phyloP scores from a whole-genome alignment of 2,888 invertebrate genomes.

The Anthoptus insignis region DNA sequence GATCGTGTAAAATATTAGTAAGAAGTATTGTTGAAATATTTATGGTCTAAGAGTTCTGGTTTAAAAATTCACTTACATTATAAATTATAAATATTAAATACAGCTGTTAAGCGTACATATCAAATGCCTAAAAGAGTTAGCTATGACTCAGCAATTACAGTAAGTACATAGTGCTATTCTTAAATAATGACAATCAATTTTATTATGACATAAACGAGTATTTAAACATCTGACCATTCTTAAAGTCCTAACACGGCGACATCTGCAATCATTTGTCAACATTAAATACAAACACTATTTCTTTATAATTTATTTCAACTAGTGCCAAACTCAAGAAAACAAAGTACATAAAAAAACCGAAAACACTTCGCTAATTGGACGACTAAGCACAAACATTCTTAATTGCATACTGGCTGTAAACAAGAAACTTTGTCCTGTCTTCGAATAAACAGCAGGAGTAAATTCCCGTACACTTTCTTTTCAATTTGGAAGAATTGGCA shows the following conservation, averaged over 20 bases:
- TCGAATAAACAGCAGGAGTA: constrained; percentile 11
- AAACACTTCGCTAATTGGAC: constrained; percentile 32
- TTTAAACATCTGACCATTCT: too few species aligned
- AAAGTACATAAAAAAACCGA: constrained; percentile 5
- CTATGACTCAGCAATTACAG: too few species aligned
- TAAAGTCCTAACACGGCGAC: background rate
- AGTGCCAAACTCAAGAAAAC: constrained; percentile 3
- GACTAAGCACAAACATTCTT: constrained; percentile 33
- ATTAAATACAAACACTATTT: constrained; percentile 6
- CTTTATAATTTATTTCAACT: constrained; percentile 13
- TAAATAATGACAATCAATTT: too few species aligned
- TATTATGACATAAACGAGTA: too few species aligned
- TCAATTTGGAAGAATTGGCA: constrained; percentile 11
- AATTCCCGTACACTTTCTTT: constrained; percentile 23
- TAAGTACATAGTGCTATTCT: too few species aligned
- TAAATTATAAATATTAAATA: too few species aligned
- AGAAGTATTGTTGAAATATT: too few species aligned
- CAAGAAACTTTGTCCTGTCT: constrained; percentile 18
- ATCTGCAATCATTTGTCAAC: background rate
- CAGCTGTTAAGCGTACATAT: too few species aligned
- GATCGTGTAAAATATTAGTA: too few species aligned
- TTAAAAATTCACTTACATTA: too few species aligned
- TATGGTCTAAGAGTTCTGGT: too few species aligned
- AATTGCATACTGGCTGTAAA: constrained; percentile 31
- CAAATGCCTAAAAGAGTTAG: too few species aligned